Evolutionary conservation across 2,797 vertebrate species (phyloP), one percentile per base, ranked within the genome.

Genomic region (Chiroxiphia lanceolata): DNA sequence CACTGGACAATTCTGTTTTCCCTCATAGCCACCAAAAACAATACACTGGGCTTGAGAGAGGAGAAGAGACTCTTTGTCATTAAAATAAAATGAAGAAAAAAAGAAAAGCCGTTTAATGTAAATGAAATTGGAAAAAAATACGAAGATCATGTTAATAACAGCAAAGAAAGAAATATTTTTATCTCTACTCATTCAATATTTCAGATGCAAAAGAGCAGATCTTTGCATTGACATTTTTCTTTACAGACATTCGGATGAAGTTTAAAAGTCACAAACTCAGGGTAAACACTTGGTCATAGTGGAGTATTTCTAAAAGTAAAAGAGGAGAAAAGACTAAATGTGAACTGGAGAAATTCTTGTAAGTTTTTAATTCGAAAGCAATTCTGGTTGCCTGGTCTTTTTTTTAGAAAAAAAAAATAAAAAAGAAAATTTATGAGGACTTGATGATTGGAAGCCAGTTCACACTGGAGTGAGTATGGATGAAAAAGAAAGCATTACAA

Each of bases 1-100:
- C 9, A 27, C 9, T 59, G n/a, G 18, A 48, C 21, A 93, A 83
- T 80, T 77, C 38, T 68, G 53, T 23, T 83, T 93, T 83, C 26
- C 25, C 33, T 74, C 51, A 50, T 2, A 75, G 56, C 16, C 36
- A 91, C 29, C 56, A 65, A 72, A 83, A 82, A 26, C 2, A 2
- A 71, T 45, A 59, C 22, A 61, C 6, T 61, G 40, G 53, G 51
- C 45, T 80, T 60, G 34, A 89, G 79, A 92, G 79, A 87, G 92
- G 94, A 97, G 96, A 96, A 96, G 59, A 94, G 79, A 96, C 75
- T 50, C 79, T 86, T 71, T 81, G 44, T 75, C 59, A 88, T 81
- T 74, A 71, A 82, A 70, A 86, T 29, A 67, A 72, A 78, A 63
- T 6, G 7, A 75, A 47, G 33, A 69, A 91, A 72, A 72, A 80